These are phyloP conservation scores for Frieseomelitta varia DNA, from an alignment of 1,140 invertebrate species.

Conservation along the genomic window DNA sequence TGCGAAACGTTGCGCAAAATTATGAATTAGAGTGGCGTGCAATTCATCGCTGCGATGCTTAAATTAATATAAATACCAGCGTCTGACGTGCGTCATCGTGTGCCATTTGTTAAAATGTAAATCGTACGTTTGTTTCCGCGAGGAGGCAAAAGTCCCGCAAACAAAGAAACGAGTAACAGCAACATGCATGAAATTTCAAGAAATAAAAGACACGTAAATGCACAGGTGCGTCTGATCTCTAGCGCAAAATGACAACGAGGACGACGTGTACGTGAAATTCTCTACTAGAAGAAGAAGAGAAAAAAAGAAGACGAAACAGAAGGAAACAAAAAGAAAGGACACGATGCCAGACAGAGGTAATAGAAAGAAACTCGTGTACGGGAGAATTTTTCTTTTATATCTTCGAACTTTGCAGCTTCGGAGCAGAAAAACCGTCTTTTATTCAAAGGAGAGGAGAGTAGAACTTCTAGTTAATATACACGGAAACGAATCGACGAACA, in stretches of 20 bases:
- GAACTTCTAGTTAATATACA: not conserved
- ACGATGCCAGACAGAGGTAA: not conserved
- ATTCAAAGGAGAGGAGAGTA: not conserved
- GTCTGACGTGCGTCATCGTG: too few species aligned
- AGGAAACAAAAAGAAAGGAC: too few species aligned
- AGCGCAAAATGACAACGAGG: not conserved
- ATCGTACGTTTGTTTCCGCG: constrained; percentile 5
- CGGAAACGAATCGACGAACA: not conserved
- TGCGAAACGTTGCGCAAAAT: not conserved
- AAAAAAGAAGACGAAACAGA: too few species aligned
- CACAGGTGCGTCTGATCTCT: constrained; percentile 38
- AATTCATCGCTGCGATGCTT: not conserved
- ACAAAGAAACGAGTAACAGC: constrained; percentile 14
- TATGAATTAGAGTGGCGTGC: not conserved
- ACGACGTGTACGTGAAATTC: constrained; percentile 15
- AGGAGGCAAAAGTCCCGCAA: not conserved
- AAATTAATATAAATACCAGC: not conserved
- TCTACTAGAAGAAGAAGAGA: not conserved
- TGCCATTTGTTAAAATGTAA: not conserved
- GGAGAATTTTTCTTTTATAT: constrained; percentile 6
- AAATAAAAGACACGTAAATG: constrained; percentile 35
- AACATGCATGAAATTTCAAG: constrained; percentile 25
- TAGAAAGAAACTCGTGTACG: not conserved
- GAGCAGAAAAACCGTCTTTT: not conserved
- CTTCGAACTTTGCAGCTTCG: not conserved